A percentile compares a stretch with the other conserved stretches of the same genome.
Conservation (phyloP, 2,113 vertebrate species). For the Rattus rattus region DNA sequence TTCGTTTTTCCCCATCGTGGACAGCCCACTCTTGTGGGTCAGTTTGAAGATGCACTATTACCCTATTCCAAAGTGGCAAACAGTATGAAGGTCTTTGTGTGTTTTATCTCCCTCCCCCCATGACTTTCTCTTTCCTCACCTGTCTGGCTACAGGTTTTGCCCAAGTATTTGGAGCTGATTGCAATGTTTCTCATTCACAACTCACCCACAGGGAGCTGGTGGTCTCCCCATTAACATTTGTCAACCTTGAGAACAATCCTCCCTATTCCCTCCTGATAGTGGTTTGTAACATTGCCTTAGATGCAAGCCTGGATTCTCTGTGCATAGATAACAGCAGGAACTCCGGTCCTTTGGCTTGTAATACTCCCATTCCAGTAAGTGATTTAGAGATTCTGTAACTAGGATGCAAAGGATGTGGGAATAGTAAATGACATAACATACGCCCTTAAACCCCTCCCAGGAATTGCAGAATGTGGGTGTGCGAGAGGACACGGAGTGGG, state of each 20-base stretch:
- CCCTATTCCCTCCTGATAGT: not conserved
- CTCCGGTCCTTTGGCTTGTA: conserved; percentile 76
- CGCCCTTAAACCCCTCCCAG: conserved; percentile 61
- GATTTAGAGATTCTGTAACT: conserved; percentile 78
- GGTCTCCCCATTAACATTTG: not conserved
- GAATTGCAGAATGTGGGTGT: conserved; percentile 73
- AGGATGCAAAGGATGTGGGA: conserved; percentile 79
- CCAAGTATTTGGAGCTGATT: conserved; percentile 57
- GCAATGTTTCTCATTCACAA: not conserved
- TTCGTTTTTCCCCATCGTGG: not conserved
- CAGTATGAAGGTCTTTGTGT: conserved; percentile 69
- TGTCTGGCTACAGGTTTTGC: conserved; percentile 65
- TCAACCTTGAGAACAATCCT: conserved; percentile 15
- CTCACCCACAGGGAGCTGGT: conserved; percentile 2
- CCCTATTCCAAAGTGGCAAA: conserved; percentile 43
- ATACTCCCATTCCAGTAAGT: conserved; percentile 82
- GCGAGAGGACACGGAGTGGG: conserved; percentile 84
- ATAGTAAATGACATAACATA: conserved; percentile 68
- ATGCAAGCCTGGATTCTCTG: conserved; percentile 75
- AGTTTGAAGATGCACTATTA: conserved; percentile 57
- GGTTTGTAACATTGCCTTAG: conserved; percentile 68
- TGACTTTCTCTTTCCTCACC: conserved; percentile 69
- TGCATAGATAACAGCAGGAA: conserved; percentile 65
- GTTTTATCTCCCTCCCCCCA: conserved; percentile 33
- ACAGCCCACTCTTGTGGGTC: conserved; percentile 47